Evolutionary conservation across 1,140 invertebrate species (phyloP).

Genomic region (Formica selysi): DNA sequence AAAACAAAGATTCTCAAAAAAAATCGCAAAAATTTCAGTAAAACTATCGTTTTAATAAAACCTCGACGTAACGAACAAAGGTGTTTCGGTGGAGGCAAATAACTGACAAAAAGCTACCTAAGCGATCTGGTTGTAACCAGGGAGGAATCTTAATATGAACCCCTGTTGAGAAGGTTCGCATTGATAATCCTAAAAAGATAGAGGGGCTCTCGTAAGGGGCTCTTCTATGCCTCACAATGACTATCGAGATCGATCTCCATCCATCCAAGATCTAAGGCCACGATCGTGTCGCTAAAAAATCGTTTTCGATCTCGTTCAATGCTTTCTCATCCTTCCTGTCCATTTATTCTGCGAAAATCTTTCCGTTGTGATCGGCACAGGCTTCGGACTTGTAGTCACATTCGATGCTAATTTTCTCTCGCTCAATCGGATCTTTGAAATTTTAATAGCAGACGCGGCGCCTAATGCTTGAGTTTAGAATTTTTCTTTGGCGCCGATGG

Average conservation of each 20-base stretch:
- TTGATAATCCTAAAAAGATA: too few species aligned
- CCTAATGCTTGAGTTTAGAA: not conserved
- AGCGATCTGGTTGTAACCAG: too few species aligned
- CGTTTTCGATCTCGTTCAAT: too few species aligned
- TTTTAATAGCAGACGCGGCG: not conserved
- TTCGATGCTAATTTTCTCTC: slow-evolving; percentile 53
- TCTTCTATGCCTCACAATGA: slow-evolving; percentile 49
- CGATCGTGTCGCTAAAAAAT: too few species aligned
- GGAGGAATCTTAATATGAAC: not conserved
- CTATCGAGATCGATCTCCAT: slow-evolving; percentile 63
- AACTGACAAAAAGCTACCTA: too few species aligned
- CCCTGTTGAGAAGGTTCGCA: not conserved
- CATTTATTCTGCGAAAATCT: not conserved
- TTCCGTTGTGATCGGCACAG: not conserved
- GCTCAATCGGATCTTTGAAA: not conserved
- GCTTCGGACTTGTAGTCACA: slow-evolving; percentile 10
- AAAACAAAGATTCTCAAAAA: too few species aligned
- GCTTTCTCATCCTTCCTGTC: too few species aligned
- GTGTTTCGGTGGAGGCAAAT: too few species aligned
- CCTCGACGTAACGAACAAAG: too few species aligned
- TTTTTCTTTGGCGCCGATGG: not conserved
- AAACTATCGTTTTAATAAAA: too few species aligned
- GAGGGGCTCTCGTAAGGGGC: too few species aligned
- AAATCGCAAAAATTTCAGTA: too few species aligned
- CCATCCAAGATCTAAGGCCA: slow-evolving; percentile 28